Base-by-base conservation (phyloP, 2,888 invertebrate species). In the Cheilosia vernalis region DNA sequence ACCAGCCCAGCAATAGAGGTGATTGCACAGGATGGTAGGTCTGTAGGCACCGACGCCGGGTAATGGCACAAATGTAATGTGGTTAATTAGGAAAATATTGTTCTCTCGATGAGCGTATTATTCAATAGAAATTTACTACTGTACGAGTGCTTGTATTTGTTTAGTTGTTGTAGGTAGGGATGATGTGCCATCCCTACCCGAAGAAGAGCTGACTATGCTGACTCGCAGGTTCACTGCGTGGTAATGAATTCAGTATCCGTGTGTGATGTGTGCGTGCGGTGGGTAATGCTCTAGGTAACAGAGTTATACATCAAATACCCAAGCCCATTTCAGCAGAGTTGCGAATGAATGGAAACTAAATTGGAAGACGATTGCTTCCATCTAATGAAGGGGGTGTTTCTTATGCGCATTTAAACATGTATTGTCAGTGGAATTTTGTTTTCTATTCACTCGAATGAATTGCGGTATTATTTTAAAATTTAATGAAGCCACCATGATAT, bases 11-110 rank as follows among this genome's bases (percentile, higher is more conserved):
- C 77, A 80, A 37, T 13, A 37, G 37, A 37, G 80, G 72, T 80
- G 70, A 85, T 76, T 76, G 76, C 76, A 37, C 37, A 76, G 79
- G 55, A 77, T 67, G 69, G 27, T 70, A 70, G 74, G 53, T 24
- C 61, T 53, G 63, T 37, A 67, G 72, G 81, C 81, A 58, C 66
- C 81, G 67, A 73, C 85, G 47, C 66, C 81, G 80, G 86, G 72
- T 73, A 82, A 77, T 72, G 80, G 86, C 78, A 76, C 81, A 77
- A 81, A 87, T 88, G 88, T 88, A 88, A 88, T 88, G 88, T 77
- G 88, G 88, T 88, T 88, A 88, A 88, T 88, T 88, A 88, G 88
- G 88, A 88, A 88, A 88, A 88, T 88, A 88, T 88, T 88, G 88
- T 88, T 88, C 88, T 88, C 88, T 82, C 84, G 87, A 86, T 82